A percentile compares a stretch with the other conserved stretches of the same genome.
Evolutionary conservation across 2,797 vertebrate species (phyloP).

Genomic region (Paguma larvata): DNA sequence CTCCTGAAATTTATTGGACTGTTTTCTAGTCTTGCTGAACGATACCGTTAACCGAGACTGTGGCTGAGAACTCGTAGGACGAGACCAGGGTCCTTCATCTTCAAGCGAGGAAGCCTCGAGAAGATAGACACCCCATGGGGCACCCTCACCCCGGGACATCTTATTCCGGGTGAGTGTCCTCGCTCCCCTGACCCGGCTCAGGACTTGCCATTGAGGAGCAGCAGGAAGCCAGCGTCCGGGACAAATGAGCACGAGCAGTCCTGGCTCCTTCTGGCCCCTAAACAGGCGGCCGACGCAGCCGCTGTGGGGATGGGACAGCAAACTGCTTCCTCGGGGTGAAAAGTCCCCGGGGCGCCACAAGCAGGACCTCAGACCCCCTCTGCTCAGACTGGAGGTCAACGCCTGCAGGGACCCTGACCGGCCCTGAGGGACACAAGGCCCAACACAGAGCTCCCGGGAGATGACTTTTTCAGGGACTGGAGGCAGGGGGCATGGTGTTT

Average conservation of each 20-base stretch:
- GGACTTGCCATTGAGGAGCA: conserved; percentile 70
- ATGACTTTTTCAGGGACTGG: too few species aligned
- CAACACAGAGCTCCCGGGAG: neutral
- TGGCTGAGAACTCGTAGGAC: neutral
- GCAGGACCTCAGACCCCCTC: conserved; percentile 86
- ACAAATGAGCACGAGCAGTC: conserved; percentile 67
- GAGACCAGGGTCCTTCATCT: neutral
- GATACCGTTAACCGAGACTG: neutral
- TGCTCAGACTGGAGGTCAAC: conserved; percentile 72
- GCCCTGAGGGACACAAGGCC: neutral
- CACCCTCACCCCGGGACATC: conserved; percentile 1
- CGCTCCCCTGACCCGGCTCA: conserved; percentile 48
- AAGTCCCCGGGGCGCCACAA: conserved; percentile 82
- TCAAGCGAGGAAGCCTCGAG: neutral
- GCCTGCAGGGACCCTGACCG: neutral
- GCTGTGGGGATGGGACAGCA: conserved; percentile 86
- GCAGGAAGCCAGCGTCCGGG: conserved; percentile 83
- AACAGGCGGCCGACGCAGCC: conserved; percentile 86
- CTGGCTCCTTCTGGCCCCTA: conserved; percentile 86
- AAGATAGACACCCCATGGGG: neutral
- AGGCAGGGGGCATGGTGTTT: neutral
- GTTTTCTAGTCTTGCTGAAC: neutral
- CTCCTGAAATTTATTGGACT: neutral
- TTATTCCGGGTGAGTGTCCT: neutral
- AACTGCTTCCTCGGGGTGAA: conserved; percentile 89